Evolutionary conservation across 2,888 invertebrate genomes (phyloP), one percentile per base, ranked within the genome.

Genomic region (Azorinus chamasolen): DNA sequence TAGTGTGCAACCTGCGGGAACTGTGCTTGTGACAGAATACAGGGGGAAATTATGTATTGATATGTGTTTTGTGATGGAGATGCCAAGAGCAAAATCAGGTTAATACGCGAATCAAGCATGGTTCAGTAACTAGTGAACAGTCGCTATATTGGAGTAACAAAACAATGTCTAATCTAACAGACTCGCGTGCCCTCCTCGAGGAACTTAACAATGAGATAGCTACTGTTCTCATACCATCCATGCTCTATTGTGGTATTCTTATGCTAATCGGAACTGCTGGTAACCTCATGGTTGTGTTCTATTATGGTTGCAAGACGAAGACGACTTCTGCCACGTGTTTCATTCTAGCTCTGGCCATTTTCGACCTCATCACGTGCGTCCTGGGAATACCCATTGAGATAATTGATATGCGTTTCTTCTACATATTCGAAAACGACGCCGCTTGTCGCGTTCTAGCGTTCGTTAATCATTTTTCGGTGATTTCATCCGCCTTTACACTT

Each of bases 301-400:
- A 87, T 22, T 88, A 88, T 65, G 86, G 85, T 20, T 83, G 72
- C 27, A 83, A 81, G 37, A 80, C 86, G n/a, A 87, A 87, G 50
- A 83, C 85, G 3, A 87, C 87, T 1, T 76, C 88, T n/a, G 86
- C 89, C 0, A 84, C 87, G 10, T 81, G 77, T 43, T 88, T 87
- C 54, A 87, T 89, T 50, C 58, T 87, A 0, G 70, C 87, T n/a
- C 68, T 89, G 32, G 86, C 88, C 5, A 59, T 85, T 5, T 86
- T 87, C 53, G 89, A 89, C 61, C 70, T 88, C 2, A 70, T 88
- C 0, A 79, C 83, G n/a, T 88, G 87, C 53, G 27, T 79, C n/a
- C 55, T 89, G 16, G 83, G 86, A 1, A 83, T 89, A 58, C 89
- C 89, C 0, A 81, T 87, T 0, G 89, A 89, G 65, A 87, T 89